Percentiles rank a stretch among this genome's conserved stretches.
These are phyloP conservation scores for Desmophyllum pertusum DNA, from an alignment of 92 coral and sea anemone species.

Conservation along the genomic window DNA sequence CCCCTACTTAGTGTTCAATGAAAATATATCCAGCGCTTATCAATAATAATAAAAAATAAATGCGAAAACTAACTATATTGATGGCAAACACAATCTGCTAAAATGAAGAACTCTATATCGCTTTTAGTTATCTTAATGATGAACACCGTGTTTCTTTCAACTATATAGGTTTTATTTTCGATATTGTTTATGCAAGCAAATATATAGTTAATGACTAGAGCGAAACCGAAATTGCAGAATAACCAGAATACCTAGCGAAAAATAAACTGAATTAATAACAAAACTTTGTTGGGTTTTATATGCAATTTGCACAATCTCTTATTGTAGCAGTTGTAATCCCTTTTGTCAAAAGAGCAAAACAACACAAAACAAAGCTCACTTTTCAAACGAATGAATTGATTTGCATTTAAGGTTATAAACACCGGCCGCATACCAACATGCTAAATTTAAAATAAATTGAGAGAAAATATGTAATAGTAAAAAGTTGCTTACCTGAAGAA, in stretches of 20 bases:
- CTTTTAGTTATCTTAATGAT: not conserved
- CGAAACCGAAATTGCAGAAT: constrained; percentile 4
- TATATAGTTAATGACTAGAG: too few species aligned
- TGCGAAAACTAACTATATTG: not conserved
- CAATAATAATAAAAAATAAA: too few species aligned
- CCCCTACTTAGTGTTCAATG: too few species aligned
- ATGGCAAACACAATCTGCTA: not conserved
- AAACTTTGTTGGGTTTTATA: not conserved
- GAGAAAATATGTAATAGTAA: not conserved
- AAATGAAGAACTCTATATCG: not conserved
- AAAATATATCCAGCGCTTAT: too few species aligned
- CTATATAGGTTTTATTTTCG: not conserved
- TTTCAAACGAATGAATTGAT: constrained; percentile 1
- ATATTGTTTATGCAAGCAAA: not conserved
- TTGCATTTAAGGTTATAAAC: constrained; percentile 11
- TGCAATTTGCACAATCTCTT: not conserved
- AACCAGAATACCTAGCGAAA: not conserved
- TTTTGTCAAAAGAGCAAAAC: not conserved
- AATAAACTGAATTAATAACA: not conserved
- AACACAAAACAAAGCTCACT: not conserved
- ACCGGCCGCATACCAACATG: constrained; percentile 14
- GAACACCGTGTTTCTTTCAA: not conserved
- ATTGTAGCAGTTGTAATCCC: not conserved
- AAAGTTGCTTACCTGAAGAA: constrained; percentile 32
- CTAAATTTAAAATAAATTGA: not conserved